Evolutionary conservation across 1,140 invertebrate species (phyloP).

Genomic region (Scaptomyza montana): DNA sequence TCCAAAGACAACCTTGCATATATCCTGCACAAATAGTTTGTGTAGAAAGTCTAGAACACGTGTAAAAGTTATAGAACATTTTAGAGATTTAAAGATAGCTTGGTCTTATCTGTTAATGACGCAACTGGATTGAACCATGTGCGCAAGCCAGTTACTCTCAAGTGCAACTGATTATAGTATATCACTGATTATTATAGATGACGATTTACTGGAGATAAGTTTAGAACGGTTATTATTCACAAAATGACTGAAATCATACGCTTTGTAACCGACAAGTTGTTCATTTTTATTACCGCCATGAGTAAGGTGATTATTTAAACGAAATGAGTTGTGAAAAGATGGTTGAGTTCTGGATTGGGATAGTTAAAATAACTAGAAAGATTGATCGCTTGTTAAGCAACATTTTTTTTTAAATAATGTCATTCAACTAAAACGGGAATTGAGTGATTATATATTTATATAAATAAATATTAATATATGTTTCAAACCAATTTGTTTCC

Average conservation of each 20-base stretch:
- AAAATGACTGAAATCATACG: background rate
- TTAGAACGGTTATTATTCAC: constrained; percentile 15
- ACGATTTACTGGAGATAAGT: constrained; percentile 1
- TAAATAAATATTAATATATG: too few species aligned
- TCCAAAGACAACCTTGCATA: constrained; percentile 34
- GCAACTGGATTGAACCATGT: constrained; percentile 43
- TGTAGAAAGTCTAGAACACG: constrained; percentile 14
- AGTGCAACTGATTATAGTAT: constrained; percentile 42
- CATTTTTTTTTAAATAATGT: too few species aligned
- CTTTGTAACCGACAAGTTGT: background rate
- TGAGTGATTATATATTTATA: too few species aligned
- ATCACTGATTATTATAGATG: constrained; percentile 38
- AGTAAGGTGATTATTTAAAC: background rate
- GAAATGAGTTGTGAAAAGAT: background rate
- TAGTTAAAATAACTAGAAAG: too few species aligned
- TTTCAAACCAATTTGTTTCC: too few species aligned
- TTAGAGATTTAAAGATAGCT: constrained; percentile 8
- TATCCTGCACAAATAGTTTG: constrained; percentile 32
- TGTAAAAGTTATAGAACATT: background rate
- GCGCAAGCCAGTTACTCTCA: constrained; percentile 67
- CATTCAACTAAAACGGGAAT: too few species aligned
- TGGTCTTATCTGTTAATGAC: constrained; percentile 44
- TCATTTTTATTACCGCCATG: background rate
- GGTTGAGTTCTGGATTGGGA: too few species aligned
- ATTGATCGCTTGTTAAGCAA: too few species aligned